These are phyloP conservation scores for Tuta absoluta DNA, from an alignment of 2,888 invertebrate species.

Conservation along the genomic window DNA sequence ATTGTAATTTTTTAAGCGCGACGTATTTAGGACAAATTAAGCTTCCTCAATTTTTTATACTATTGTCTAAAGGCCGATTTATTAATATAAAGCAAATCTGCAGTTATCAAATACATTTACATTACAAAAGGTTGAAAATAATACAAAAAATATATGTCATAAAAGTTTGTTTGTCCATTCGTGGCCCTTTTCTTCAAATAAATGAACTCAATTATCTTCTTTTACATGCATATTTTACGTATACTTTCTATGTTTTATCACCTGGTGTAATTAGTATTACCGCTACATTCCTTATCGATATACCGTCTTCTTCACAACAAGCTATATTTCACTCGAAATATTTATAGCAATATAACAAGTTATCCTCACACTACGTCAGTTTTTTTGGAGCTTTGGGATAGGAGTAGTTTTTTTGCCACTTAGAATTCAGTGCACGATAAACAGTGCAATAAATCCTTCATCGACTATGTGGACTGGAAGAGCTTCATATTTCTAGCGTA, in stretches of 20 bases:
- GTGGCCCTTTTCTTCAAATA: constrained; percentile 4
- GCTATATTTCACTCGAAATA: background rate
- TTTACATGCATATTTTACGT: background rate
- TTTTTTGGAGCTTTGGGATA: too few species aligned
- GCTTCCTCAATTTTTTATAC: background rate
- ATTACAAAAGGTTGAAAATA: background rate
- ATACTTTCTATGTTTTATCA: background rate
- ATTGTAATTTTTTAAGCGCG: constrained; percentile 28
- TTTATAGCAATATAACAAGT: background rate
- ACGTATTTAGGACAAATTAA: constrained; percentile 25
- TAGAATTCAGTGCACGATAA: too few species aligned
- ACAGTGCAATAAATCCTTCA: too few species aligned
- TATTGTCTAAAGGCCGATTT: constrained; percentile 2
- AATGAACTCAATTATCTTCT: background rate
- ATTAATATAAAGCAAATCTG: background rate
- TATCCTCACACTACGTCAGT: too few species aligned
- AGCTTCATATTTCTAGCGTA: too few species aligned
- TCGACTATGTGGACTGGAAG: too few species aligned
- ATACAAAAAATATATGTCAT: background rate
- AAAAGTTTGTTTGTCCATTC: constrained; percentile 11
- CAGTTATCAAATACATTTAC: background rate
- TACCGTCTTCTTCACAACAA: background rate
- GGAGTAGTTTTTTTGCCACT: too few species aligned
- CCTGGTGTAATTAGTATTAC: background rate
- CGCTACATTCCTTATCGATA: background rate